Evolutionary conservation across 2,888 invertebrate species (phyloP).

Genomic region (Nemotelus nigrinus): DNA sequence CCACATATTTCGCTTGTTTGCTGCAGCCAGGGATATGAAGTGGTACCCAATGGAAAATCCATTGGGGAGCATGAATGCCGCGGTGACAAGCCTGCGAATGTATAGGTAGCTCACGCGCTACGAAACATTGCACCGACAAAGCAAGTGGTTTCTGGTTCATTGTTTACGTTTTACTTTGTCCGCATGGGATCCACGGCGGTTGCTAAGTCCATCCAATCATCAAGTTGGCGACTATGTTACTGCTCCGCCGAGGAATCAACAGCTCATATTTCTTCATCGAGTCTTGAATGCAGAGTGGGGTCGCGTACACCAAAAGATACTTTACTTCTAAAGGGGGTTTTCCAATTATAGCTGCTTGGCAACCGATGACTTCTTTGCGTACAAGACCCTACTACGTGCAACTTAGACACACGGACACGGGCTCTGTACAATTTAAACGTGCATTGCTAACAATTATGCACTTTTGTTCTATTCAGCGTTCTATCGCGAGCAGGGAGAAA

Average conservation of each 20-base stretch:
- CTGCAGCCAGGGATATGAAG: neutral
- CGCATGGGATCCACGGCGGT: slow-evolving; percentile 16
- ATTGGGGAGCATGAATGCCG: neutral
- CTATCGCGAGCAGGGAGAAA: too few species aligned
- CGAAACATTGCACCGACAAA: slow-evolving; percentile 38
- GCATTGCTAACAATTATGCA: too few species aligned
- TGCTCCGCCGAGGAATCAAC: neutral
- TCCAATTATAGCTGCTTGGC: slow-evolving; percentile 1
- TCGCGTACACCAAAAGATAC: neutral
- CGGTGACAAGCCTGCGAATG: neutral
- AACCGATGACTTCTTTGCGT: neutral
- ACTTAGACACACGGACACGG: too few species aligned
- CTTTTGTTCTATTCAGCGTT: too few species aligned
- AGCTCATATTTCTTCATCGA: neutral
- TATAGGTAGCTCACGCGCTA: slow-evolving; percentile 27
- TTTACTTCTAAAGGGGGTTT: neutral
- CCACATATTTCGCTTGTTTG: slow-evolving; percentile 2
- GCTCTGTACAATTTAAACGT: too few species aligned
- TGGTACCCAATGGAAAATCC: neutral
- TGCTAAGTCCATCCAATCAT: neutral
- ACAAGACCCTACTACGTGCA: too few species aligned
- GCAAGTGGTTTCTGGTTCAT: slow-evolving; percentile 39
- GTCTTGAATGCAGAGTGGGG: neutral
- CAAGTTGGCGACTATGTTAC: neutral
- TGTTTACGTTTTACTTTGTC: slow-evolving; percentile 41